Evolutionary conservation across 2,113 vertebrate species (phyloP), one percentile per base, ranked within the genome.

Genomic region (Phylloscopus whistleri): DNA sequence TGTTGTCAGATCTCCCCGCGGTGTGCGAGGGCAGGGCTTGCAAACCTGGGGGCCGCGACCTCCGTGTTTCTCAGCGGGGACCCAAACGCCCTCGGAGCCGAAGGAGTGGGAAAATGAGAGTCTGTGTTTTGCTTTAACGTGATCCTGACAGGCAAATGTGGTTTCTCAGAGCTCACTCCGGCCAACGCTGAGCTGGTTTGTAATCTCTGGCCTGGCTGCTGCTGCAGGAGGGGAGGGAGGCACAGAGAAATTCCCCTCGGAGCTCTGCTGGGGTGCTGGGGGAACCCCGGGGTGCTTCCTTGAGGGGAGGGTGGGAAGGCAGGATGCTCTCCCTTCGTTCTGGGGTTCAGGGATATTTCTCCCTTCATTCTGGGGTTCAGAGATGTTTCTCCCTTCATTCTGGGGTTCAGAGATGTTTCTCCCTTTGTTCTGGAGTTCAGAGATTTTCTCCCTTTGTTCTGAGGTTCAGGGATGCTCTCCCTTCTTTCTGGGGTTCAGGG

Each of bases 131-230:
- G 98, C 97, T 98, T 98, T 96, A 97, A 81, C 93, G 86, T 93
- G 98, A 98, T 92, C 87, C 98, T 98, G 98, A 98, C 98, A 98
- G 97, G 97, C 96, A 96, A 97, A 98, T 97, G 98, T 96, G 95
- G 98, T 93, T 97, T 80, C 94, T 85, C 92, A 91, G 89, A 3
- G 81, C 37, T 73, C 79, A 82, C 95, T 33, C 80, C 49, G 1
- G 76, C 24, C 16, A 82, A 41, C 43, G 4, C 89, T 22, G 93
- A 62, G 89, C 90, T 96, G 94, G 7, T 96, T 90, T 90, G n/a
- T 11, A 82, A 95, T 95, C 95, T 72, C 90, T 35, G 76, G 74
- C 87, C 76, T 43, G 95, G 93, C 84, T 67, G 94, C 52, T 83
- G 83, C 74, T 10, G 83, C 30, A 3, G 74, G 81, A 90, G 39